Conservation (phyloP, 2,797 vertebrate genomes). For the Sebastiscus tertius region DNA sequence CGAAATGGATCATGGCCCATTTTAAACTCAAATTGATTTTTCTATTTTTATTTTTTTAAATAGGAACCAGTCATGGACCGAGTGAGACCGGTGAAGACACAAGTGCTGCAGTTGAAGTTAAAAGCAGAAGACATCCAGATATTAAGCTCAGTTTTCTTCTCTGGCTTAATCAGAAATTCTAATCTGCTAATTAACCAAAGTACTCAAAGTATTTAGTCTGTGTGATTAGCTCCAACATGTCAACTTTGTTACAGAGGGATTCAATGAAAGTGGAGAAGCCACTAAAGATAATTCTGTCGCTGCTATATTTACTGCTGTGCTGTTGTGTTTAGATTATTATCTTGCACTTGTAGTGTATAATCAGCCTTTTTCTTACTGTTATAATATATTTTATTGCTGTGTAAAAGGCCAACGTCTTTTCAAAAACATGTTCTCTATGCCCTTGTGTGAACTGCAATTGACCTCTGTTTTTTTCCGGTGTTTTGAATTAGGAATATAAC, state of each 20-base stretch:
- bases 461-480: no score
- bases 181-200: not conserved
- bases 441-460: no score
- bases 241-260: not conserved
- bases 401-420: no score
- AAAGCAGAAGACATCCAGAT: no score
- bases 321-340: not conserved
- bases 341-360: no score
- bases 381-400: no score
- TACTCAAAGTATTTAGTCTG: not conserved
- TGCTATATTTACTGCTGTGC: not conserved
- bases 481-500: no score
- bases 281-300: not conserved
- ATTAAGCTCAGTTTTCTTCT: not conserved
- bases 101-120: not conserved
- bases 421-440: no score
- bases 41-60: no score
- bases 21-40: not conserved
- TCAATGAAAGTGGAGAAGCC: not conserved
- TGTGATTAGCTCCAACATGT: not conserved
- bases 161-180: not conserved
- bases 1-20: not conserved
- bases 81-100: not conserved
- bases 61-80: no score
- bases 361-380: no score